These are phyloP conservation scores for Cossypha polioptera DNA, from an alignment of 2,797 vertebrate genomes.

Conservation along the genomic window DNA sequence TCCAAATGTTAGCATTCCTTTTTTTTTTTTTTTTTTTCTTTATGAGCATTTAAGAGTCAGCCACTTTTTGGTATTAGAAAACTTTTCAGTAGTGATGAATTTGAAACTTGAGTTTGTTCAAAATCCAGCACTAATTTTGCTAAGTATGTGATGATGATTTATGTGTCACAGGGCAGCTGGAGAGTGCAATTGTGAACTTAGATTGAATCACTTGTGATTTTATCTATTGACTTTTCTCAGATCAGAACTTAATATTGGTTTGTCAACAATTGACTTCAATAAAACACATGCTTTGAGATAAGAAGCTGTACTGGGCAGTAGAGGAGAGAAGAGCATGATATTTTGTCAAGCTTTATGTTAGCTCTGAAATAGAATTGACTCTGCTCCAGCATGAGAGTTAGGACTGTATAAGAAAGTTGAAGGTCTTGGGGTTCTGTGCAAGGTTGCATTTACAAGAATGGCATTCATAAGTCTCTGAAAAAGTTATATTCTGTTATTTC, in stretches of 20 bases:
- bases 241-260: not conserved
- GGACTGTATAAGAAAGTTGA: not conserved
- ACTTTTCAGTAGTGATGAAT: not conserved
- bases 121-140: not conserved
- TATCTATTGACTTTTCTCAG: not conserved
- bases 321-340: not conserved
- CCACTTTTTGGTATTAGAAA: not conserved
- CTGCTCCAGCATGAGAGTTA: not conserved
- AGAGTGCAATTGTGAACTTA: not conserved
- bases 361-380: not conserved
- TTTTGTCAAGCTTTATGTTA: not conserved
- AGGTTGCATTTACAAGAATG: not conserved
- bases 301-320: not conserved
- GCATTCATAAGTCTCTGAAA: not conserved
- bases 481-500: not conserved
- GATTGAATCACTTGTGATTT: not conserved
- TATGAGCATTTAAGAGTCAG: not conserved
- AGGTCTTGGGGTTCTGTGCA: not conserved
- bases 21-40: not conserved
- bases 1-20: constrained; percentile 30
- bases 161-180: not conserved
- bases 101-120: not conserved
- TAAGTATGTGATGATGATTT: not conserved
- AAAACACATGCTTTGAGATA: not conserved
- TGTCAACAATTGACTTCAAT: not conserved